Evolutionary conservation across 2,888 invertebrate genomes (phyloP), one percentile per base, ranked within the genome.

Genomic region (Cryptosula pallasiana): DNA sequence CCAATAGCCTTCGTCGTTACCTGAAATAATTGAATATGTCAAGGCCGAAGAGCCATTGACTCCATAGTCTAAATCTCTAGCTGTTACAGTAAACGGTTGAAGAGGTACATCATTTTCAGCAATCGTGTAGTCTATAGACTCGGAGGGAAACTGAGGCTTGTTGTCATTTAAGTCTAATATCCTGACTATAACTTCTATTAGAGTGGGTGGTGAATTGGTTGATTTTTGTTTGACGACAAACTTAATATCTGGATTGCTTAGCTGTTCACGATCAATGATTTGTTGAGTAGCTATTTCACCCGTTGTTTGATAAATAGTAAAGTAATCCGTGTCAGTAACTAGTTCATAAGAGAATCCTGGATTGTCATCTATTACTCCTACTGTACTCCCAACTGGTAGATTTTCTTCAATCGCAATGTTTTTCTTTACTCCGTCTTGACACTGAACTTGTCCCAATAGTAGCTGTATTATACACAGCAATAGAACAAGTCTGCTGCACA

Each of bases 1-100:
- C 63, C 63, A 63, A 34, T 63, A 63, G 27, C 63, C 63, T 32
- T 63, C n/a, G 25, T 63, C 63, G 32, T 63, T 63, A 13, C 63
- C 63, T 3, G 63, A 63, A 13, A 63, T 32, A 13, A 63, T 63
- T 16, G 27, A 13, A n/a, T 63, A 63, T 3, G 34, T 34, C 32
- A 63, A 63, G 5, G 57, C 5, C n/a, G 57, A 57, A 13, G 63
- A 63, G 27, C 63, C 63, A 32, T 63, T 63, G 13, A 32, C n/a
- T 29, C 63, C 32, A 32, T 3, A 27, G n/a, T 63, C 63, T 13
- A 5, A 20, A 63, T 63, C 63, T 13, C 13, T 63, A 1, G 63
- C 63, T 32, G 63, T 63, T 5, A 63, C 13, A 25, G 63, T 63
- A 27, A 63, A 63, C 13, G 63, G 63, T 34, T 63, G 63, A 2